Evolutionary conservation across 2,797 vertebrate species (phyloP), one percentile per base, ranked within the genome.

Genomic region (Syngnathus acus): DNA sequence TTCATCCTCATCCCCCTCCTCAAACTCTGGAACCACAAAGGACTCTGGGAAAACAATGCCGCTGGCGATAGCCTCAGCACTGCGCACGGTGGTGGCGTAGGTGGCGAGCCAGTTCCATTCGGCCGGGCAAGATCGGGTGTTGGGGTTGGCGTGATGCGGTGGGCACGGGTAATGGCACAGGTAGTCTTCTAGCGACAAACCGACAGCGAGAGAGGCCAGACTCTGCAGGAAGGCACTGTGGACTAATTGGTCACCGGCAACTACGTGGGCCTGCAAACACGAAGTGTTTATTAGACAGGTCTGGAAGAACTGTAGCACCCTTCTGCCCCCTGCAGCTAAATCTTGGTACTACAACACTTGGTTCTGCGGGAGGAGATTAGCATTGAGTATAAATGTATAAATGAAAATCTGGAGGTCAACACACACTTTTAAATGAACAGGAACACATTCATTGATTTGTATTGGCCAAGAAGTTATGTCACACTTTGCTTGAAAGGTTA

Each of bases 181-280:
- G 66, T 92, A 83, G 66, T 88, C 90, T 65, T 93, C 91, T 67
- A 93, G 74, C 62, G 84, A 87, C 78, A 93, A 73, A 1, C 92
- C 91, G 1, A 92, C 85, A 0, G 90, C 74, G 65, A 93, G 68
- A 5, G 91, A 89, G 64, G 90, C 80, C 73, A 93, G 78, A 65
- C 90, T 92, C 85, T 93, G 92, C 70, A 93, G 84, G 80, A 93
- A 93, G 78, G 84, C 79, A 75, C 92, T 93, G 87, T 93, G 91
- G 70, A 92, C 87, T 8, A 93, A 87, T 83, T 93, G 92, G 72
- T 93, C 90, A 6, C 92, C 92, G 0, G 88, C 85, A 60, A 84
- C 83, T 59, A 93, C 90, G 0, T 92, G 91, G 76, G 81, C 87
- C 91, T 92, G 84, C 45, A 65, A 43, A 43, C 4, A 32, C 4